Conservation (phyloP, 2,888 invertebrate species). For the Sipunculus nudus region DNA sequence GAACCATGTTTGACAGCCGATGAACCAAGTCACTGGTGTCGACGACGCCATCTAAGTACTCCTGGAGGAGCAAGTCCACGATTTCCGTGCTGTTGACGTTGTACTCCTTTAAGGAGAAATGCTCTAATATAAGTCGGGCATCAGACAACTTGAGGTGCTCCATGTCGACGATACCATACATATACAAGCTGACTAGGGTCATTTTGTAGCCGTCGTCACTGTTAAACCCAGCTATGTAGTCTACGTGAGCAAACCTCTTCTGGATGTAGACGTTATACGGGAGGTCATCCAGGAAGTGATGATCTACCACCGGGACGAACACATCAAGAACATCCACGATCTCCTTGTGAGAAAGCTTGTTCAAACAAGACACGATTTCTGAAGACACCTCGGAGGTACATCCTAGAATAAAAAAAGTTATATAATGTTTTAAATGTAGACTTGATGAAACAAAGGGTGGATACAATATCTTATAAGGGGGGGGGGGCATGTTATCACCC, state of each 20-base stretch:
- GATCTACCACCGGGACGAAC: constrained; percentile 16
- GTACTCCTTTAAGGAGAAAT: no score
- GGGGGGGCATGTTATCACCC: no score
- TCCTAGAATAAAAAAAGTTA: no score
- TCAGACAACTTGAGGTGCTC: no score
- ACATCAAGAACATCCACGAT: constrained; percentile 3
- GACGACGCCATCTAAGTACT: constrained; percentile 9
- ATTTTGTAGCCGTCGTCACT: constrained; percentile 25
- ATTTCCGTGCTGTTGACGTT: no score
- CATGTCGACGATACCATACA: no score
- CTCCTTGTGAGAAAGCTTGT: constrained; percentile 7
- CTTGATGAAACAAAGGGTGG: no score
- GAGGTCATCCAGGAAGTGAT: not conserved
- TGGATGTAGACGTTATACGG: constrained; percentile 3
- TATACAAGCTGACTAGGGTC: no score
- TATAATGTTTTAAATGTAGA: no score
- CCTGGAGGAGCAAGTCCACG: not conserved
- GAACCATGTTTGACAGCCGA: constrained; percentile 7
- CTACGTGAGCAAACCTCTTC: not conserved
- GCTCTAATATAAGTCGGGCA: no score
- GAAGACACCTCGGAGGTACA: not conserved
- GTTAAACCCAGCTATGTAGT: constrained; percentile 22
- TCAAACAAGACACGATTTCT: not conserved
- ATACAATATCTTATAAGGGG: no score
- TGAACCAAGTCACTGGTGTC: not conserved